These are phyloP conservation scores for Medauroidea extradentata DNA, from an alignment of 1,140 invertebrate genomes.

Conservation along the genomic window DNA sequence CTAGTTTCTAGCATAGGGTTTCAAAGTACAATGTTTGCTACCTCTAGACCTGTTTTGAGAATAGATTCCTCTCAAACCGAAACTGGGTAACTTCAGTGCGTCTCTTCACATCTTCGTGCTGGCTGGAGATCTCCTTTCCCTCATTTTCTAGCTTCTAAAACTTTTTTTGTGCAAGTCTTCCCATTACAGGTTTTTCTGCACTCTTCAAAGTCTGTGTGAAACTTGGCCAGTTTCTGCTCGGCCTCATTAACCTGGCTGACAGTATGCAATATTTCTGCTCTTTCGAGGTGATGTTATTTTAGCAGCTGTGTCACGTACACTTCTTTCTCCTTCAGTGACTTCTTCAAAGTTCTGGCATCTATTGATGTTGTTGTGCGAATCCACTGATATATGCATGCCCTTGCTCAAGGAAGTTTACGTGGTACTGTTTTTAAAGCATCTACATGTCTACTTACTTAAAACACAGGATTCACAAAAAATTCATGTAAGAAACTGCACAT, in stretches of 20 bases:
- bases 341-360: too few species aligned
- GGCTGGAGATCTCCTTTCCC: slow-evolving; percentile 57
- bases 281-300: slow-evolving; percentile 83
- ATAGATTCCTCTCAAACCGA: slow-evolving; percentile 81
- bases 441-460: too few species aligned
- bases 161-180: too few species aligned
- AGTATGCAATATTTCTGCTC: slow-evolving; percentile 71
- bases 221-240: slow-evolving; percentile 45
- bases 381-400: too few species aligned
- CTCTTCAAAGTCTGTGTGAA: slow-evolving; percentile 52
- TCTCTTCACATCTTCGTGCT: slow-evolving; percentile 79
- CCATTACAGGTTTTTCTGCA: too few species aligned
- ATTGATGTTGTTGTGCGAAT: too few species aligned
- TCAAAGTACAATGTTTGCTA: slow-evolving; percentile 48
- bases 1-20: slow-evolving; percentile 32
- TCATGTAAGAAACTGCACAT: too few species aligned
- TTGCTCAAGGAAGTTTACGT: too few species aligned
- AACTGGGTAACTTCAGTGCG: slow-evolving; percentile 91
- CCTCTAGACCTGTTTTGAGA: slow-evolving; percentile 73
- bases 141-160: slow-evolving; percentile 52
- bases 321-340: slow-evolving; percentile 87
- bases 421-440: too few species aligned
- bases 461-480: too few species aligned
- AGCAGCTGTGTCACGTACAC: slow-evolving; percentile 86
- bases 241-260: slow-evolving; percentile 66